Evolutionary conservation across 2,888 invertebrate genomes (phyloP), one percentile per base, ranked within the genome.

Genomic region (Apotomis turbidana): DNA sequence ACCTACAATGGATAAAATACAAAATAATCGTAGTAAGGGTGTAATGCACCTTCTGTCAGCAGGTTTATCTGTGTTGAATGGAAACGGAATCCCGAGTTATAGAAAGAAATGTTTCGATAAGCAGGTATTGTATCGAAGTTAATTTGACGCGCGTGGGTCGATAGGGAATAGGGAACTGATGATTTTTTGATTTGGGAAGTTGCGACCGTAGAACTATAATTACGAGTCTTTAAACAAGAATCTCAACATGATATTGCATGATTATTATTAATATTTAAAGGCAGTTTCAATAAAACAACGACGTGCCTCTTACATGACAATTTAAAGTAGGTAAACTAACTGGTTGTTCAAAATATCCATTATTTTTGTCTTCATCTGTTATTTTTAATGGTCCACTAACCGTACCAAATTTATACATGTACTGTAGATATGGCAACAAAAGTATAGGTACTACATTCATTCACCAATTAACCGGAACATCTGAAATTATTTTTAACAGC

Each of bases 61-160:
- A n/a, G 15, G 10, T 61, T 51, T 41, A 15, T 41, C 52, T 64
- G 12, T 44, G 38, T 44, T 10, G 41, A 15, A 13, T 54, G 54
- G 52, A 63, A 41, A 63, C 41, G 13, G 41, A 63, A 54, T 63
- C 52, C 41, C 38, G 41, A 52, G 15, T 63, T 64, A 64, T 27
- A 44, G 54, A 44, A 64, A 64, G 15, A 64, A 55, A 44, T 44
- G 54, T 12, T 51, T 38, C 41, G 9, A n/a, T 64, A 55, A 64
- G 54, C n/a, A 49, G 64, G 61, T 49, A 61, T 61, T 63, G 41
- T 63, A 54, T 63, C 51, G 15, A 10, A 54, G 13, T 10, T 52
- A 41, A 63, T 63, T 54, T 63, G 62, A 52, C 62, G 52, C 36
- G 15, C 41, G 6, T 41, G 9, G 52, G 5, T 41, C 12, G 15